Conservation (phyloP, 2,113 vertebrate genomes). For the Cichladusa arquata region DNA sequence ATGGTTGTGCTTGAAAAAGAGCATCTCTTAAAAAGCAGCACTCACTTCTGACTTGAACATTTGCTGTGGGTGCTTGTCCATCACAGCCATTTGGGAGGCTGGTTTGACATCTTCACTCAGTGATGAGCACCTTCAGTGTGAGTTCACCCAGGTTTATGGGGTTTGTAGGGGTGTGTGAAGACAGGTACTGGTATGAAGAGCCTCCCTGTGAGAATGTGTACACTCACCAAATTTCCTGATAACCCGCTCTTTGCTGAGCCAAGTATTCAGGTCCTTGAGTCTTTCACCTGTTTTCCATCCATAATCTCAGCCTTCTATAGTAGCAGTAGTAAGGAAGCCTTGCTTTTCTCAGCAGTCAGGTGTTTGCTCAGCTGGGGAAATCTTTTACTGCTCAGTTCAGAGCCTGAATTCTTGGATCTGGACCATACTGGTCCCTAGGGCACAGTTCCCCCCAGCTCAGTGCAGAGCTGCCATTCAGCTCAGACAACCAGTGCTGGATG, state of each 20-base stretch:
- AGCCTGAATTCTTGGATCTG: background rate
- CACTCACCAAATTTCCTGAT: background rate
- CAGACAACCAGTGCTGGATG: background rate
- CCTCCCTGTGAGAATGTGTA: background rate
- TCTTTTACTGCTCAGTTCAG: background rate
- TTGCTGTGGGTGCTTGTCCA: background rate
- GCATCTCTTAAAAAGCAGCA: background rate
- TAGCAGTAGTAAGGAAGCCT: background rate
- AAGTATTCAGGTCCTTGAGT: background rate
- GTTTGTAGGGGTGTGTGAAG: background rate
- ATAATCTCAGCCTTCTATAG: background rate
- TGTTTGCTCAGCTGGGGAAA: background rate
- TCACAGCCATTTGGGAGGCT: accelerated
- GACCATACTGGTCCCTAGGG: background rate
- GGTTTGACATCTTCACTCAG: background rate
- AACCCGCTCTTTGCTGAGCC: background rate
- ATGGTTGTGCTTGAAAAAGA: background rate
- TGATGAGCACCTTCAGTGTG: background rate
- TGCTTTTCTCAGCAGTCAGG: background rate
- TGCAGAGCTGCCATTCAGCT: background rate
- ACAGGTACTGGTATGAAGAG: background rate
- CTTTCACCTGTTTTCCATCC: background rate
- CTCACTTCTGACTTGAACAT: background rate
- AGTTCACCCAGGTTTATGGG: background rate
- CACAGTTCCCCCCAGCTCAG: background rate